Base-by-base conservation (phyloP, 1,140 invertebrate genomes). In the Conopomorpha cramerella region DNA sequence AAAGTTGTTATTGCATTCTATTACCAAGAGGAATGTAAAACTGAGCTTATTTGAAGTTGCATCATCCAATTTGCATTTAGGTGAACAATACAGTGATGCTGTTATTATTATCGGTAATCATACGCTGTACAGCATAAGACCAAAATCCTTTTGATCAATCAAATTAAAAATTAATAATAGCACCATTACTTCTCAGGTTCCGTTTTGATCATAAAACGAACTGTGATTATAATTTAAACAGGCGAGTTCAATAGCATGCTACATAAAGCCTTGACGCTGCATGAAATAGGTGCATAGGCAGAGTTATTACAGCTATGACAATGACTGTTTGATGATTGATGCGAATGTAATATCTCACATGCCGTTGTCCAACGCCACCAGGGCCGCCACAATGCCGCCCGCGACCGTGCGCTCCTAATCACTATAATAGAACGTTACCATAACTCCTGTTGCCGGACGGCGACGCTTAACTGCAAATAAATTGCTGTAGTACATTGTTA, bases 311-410 rank as follows among this genome's bases (percentile, higher is more conserved):
- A 44, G 38, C 41, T 57, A 57, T 62, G 57, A 71, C 58, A 62
- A 65, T 62, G 50, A 53, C 41, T 43, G 46, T 36, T 4, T 46
- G 31, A 43, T 61, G 65, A 74, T 67, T 66, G 66, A 72, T 68
- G 61, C 34, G 66, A 56, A 53, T 55, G 63, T 62, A 66, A 71
- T 74, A 58, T 62, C 39, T 43, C 42, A 34, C 48, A 49, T 49
- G 70, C 66, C 70, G 70, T 74, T 74, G 64, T 43, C 66, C 50
- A 66, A 71, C 71, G 71, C 66, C 45, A 51, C 71, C 71, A 71
- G n/a, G n/a, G n/a, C n/a, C n/a, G n/a, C 55, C 54, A 56, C 50
- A 62, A 45, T 39, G 42, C 39, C 13, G 37, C 15, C 32, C 39
- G 36, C 36, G 48, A 44, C 45, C 39, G 34, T 17, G 35, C 53